Evolutionary conservation across 1,140 invertebrate genomes (phyloP).

Genomic region (Solen grandis): DNA sequence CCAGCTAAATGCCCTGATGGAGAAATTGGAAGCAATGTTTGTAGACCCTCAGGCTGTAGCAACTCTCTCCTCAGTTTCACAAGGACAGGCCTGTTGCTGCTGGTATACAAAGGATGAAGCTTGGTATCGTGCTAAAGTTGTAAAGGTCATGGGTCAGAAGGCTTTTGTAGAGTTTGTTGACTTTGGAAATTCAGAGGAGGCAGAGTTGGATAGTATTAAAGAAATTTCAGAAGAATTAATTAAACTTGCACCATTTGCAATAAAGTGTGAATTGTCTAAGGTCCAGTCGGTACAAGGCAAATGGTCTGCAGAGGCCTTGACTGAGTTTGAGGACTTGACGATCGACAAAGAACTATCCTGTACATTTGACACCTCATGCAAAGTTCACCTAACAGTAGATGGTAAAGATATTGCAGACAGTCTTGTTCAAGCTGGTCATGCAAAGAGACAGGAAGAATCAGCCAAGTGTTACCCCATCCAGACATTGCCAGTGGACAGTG

Average conservation of each 20-base stretch:
- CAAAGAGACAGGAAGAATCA: constrained; percentile 26
- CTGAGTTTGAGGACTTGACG: constrained; percentile 65
- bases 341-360: constrained; percentile 69
- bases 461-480: constrained; percentile 51
- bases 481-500: constrained; percentile 41
- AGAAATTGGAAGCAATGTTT: constrained; percentile 56
- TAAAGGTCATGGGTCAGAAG: constrained; percentile 84
- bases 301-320: constrained; percentile 66
- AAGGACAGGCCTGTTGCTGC: constrained; percentile 86
- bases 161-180: constrained; percentile 84
- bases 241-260: constrained; percentile 61
- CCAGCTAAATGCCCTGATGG: constrained; percentile 80
- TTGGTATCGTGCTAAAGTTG: constrained; percentile 90
- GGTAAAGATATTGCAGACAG: constrained; percentile 52
- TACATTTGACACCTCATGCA: constrained; percentile 61
- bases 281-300: constrained; percentile 48
- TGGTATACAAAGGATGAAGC: constrained; percentile 87
- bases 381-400: constrained; percentile 60
- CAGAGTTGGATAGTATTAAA: constrained; percentile 51
- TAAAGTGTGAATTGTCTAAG: constrained; percentile 65
- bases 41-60: constrained; percentile 10
- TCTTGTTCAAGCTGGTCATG: constrained; percentile 49
- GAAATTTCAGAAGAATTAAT: constrained; percentile 58
- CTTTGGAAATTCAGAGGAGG: constrained; percentile 81
- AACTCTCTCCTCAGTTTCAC: not conserved